Conservation (phyloP, 2,888 invertebrate genomes). For the Heteromurus nitidus region DNA sequence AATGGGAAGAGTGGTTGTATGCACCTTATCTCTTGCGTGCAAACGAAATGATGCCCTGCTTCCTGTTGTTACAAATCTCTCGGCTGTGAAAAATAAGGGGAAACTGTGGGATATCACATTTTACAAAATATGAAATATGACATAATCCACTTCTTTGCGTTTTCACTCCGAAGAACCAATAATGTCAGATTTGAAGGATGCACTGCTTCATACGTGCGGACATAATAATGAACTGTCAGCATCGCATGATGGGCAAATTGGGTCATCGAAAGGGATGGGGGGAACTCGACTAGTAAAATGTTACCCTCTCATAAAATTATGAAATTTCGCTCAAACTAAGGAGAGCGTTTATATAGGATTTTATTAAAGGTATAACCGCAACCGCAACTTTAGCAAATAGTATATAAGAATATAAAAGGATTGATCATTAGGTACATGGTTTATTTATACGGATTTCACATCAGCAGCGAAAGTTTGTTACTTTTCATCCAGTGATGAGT, state of each 20-base stretch:
- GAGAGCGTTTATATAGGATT: too few relatives aligned
- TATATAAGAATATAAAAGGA: too few relatives aligned
- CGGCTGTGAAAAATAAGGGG: constrained; percentile 19
- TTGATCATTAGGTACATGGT: too few relatives aligned
- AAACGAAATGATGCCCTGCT: constrained; percentile 31
- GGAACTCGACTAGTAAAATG: constrained; percentile 3
- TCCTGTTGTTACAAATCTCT: constrained; percentile 19
- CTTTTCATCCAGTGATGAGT: too few relatives aligned
- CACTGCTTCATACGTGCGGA: background rate
- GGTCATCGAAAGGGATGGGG: background rate
- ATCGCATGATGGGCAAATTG: constrained; percentile 22
- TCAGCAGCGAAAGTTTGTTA: too few relatives aligned
- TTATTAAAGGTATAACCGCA: too few relatives aligned
- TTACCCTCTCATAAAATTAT: constrained; percentile 17
- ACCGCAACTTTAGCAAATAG: too few relatives aligned
- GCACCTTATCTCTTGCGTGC: constrained; percentile 44
- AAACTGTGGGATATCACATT: constrained; percentile 20
- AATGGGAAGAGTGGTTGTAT: constrained; percentile 13
- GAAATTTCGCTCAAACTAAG: too few relatives aligned
- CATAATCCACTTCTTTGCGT: constrained; percentile 25
- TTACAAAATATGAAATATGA: constrained; percentile 41
- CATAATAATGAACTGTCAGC: background rate
- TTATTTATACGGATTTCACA: too few relatives aligned
- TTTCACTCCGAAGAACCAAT: constrained; percentile 29
- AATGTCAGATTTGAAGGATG: constrained; percentile 22